Conservation (phyloP, 2,113 vertebrate species). For the Alces alces region DNA sequence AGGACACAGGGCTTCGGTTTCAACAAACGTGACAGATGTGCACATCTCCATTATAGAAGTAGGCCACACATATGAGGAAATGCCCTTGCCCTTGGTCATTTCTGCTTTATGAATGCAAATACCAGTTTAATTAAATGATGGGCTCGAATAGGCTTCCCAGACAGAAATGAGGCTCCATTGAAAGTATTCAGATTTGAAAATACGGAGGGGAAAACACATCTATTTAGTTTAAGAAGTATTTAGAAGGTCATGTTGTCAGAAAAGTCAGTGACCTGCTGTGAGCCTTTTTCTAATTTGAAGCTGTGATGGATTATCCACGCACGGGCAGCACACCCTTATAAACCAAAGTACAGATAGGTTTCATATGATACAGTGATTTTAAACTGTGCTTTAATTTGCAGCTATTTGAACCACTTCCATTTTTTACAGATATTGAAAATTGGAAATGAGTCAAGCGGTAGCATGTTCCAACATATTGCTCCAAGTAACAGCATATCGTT, state of each 20-base stretch:
- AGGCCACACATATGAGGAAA: not conserved
- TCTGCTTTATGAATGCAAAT: conserved; percentile 57
- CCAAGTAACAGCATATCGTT: conserved; percentile 55
- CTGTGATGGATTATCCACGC: conserved; percentile 20
- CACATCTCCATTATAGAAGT: conserved; percentile 15
- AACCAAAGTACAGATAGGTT: conserved; percentile 46
- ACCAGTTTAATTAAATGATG: conserved; percentile 62
- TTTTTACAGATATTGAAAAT: conserved; percentile 71
- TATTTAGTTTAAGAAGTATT: conserved; percentile 52
- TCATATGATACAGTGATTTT: conserved; percentile 60
- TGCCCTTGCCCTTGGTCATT: conserved; percentile 53
- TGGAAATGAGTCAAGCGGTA: conserved; percentile 62
- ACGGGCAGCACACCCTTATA: conserved; percentile 47
- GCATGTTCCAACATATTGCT: conserved; percentile 64
- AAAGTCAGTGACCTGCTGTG: conserved; percentile 24
- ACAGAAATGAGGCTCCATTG: conserved; percentile 15
- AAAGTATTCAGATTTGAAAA: conserved; percentile 41
- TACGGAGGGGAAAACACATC: conserved; percentile 42
- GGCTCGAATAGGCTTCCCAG: conserved; percentile 15
- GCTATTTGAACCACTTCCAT: conserved; percentile 70
- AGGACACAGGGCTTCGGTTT: not conserved
- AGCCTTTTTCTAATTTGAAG: conserved; percentile 61
- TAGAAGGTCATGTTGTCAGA: conserved; percentile 58
- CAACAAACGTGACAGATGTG: conserved; percentile 52
- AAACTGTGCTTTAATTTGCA: conserved; percentile 73